Evolutionary conservation across 2,113 vertebrate genomes (phyloP).

Genomic region (Urocolius indicus): DNA sequence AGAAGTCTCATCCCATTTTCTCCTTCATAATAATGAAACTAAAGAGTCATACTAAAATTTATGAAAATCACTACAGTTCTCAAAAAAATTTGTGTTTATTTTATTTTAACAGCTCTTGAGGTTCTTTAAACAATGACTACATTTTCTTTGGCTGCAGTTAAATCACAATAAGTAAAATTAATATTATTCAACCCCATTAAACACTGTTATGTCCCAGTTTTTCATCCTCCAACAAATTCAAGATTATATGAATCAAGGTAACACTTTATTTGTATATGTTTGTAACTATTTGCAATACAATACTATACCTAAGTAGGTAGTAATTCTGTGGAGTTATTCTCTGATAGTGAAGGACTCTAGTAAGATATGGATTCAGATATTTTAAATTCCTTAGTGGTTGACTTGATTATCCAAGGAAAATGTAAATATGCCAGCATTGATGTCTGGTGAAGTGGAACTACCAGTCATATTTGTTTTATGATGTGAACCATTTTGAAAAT

Average conservation of each 20-base stretch:
- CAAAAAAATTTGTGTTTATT: not conserved
- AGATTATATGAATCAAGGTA: not conserved
- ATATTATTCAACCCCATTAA: not conserved
- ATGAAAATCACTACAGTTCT: not conserved
- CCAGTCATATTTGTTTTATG: not conserved
- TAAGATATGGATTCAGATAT: not conserved
- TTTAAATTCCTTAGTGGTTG: not conserved
- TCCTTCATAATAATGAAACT: not conserved
- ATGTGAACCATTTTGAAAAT: not conserved
- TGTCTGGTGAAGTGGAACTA: constrained; percentile 10
- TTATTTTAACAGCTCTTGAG: not conserved
- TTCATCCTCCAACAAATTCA: not conserved
- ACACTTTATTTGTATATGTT: not conserved
- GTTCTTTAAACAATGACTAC: not conserved
- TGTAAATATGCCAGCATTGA: not conserved
- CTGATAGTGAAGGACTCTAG: not conserved
- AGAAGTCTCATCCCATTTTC: not conserved
- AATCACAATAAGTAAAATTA: not conserved
- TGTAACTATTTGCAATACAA: not conserved
- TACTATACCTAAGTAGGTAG: not conserved
- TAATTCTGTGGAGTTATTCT: not conserved
- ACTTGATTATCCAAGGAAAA: not conserved
- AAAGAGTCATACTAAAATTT: not conserved
- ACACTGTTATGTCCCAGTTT: not conserved
- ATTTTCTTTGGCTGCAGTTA: not conserved